Percentiles rank a stretch among this genome's conserved stretches.
Conservation (phyloP, 92 coral and sea anemone genomes). For the Zoanthus sansibaricus region DNA sequence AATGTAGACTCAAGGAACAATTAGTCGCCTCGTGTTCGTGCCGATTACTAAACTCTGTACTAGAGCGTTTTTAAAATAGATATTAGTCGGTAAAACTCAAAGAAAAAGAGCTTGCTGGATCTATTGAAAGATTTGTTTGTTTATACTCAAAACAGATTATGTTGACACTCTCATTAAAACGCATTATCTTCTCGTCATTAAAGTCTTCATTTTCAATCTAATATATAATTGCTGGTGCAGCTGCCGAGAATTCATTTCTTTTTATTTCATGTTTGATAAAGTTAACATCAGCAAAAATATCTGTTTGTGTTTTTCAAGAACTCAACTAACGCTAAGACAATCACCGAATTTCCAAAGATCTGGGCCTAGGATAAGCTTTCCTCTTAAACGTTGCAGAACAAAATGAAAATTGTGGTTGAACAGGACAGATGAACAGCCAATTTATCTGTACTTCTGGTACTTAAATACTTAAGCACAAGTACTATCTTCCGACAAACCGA, state of each 20-base stretch:
- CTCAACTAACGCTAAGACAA: neutral
- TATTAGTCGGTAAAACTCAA: neutral
- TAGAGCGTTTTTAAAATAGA: neutral
- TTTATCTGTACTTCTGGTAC: neutral
- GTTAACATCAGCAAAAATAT: neutral
- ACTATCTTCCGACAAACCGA: neutral
- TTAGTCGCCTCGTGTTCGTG: neutral
- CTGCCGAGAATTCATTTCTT: neutral
- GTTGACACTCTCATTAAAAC: neutral
- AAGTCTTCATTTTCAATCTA: neutral
- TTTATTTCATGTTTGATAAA: neutral
- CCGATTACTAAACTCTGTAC: neutral
- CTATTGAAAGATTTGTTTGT: neutral
- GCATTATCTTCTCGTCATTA: neutral
- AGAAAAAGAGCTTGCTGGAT: neutral
- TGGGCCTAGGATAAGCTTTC: neutral
- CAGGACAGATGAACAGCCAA: neutral
- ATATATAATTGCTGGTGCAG: neutral
- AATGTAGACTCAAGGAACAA: neutral
- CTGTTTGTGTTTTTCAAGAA: neutral
- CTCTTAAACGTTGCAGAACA: neutral
- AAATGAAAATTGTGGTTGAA: neutral
- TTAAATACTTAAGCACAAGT: neutral
- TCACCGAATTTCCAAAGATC: neutral
- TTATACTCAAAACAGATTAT: conserved; percentile 9